phyloP scores from a whole-genome alignment of 2,113 vertebrate genomes.

The Gorilla gorilla region DNA sequence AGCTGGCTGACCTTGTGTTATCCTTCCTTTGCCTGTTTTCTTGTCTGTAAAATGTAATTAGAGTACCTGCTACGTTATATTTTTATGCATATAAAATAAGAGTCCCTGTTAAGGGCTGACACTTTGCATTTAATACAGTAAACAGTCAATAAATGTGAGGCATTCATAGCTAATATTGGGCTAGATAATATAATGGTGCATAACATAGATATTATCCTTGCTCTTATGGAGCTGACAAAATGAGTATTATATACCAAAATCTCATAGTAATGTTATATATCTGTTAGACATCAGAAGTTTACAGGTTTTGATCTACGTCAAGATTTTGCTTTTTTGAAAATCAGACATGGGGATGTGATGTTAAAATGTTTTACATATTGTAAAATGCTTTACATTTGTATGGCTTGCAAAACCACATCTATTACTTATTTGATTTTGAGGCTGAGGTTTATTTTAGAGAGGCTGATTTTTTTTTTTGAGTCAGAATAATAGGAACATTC shows the following conservation, averaged over 20 bases:
- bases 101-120: neutral
- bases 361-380: neutral
- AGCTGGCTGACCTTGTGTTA: neutral
- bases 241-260: neutral
- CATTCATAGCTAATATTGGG: neutral
- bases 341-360: neutral
- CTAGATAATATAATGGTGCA: neutral
- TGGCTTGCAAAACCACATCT: neutral
- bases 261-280: neutral
- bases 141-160: neutral
- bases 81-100: neutral
- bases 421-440: conserved; percentile 18
- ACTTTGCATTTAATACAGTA: neutral
- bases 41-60: conserved; percentile 54
- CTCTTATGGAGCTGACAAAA: neutral
- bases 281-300: neutral
- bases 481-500: neutral
- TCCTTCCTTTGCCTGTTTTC: neutral
- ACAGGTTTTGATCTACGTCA: neutral
- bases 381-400: neutral
- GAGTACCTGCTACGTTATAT: neutral
- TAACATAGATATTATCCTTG: conserved; percentile 10
- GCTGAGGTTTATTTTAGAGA: neutral
- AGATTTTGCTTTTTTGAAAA: conserved; percentile 13
- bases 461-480: neutral